Evolutionary conservation across 2,113 vertebrate species (phyloP).

Genomic region (Seriola quinqueradiata): DNA sequence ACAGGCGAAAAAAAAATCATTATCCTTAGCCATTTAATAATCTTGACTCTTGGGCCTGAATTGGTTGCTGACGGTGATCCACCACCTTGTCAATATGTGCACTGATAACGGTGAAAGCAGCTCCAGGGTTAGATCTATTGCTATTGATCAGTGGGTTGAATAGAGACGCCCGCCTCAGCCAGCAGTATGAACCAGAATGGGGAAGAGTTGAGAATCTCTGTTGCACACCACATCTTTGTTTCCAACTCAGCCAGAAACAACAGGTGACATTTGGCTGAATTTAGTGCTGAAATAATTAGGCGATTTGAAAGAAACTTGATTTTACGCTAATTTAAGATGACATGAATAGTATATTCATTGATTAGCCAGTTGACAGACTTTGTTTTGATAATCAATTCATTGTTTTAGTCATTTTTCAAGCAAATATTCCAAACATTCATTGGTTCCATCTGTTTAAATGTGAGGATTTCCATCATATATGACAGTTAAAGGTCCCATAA

Average conservation of each 20-base stretch:
- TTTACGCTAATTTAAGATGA: neutral
- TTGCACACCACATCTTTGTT: neutral
- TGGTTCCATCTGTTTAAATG: neutral
- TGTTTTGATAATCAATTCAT: neutral
- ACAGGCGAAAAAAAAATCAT: neutral
- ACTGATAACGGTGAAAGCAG: conserved; percentile 69
- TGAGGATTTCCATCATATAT: no score
- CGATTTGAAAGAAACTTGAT: neutral
- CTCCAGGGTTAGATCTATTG: conserved; percentile 62
- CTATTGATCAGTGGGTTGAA: conserved; percentile 71
- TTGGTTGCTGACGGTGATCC: conserved; percentile 56
- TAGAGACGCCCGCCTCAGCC: conserved; percentile 48
- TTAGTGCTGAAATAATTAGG: neutral
- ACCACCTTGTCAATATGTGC: conserved; percentile 65
- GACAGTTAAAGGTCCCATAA: no score
- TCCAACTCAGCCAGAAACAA: conserved; percentile 6
- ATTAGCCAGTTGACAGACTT: neutral
- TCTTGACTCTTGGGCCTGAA: conserved; percentile 48
- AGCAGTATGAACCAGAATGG: conserved; percentile 3
- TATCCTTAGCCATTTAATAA: conserved; percentile 40
- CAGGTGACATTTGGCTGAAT: neutral
- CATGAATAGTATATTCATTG: neutral
- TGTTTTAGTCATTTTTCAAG: neutral
- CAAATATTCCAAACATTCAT: neutral
- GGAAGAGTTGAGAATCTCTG: neutral